Conservation (phyloP, 2,888 invertebrate species). For the Nemapogon koenigi region DNA sequence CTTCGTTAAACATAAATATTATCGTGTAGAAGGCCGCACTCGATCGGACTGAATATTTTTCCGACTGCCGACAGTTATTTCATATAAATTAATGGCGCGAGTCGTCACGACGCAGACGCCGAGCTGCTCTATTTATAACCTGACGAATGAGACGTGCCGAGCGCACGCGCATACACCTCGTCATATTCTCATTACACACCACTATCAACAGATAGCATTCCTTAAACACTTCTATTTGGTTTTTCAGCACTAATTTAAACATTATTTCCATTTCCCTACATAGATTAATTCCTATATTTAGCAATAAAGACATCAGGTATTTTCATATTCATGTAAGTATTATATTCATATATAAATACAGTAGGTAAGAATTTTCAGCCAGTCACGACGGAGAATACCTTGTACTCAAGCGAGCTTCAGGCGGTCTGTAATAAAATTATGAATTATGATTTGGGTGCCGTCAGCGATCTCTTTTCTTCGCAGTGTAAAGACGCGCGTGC, state of each 20-base stretch:
- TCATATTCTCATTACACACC: slow-evolving; percentile 65
- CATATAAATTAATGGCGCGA: slow-evolving; percentile 65
- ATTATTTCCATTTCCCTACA: no score
- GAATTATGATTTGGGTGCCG: slow-evolving; percentile 57
- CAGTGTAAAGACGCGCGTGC: slow-evolving; percentile 23
- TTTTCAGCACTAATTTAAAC: no score
- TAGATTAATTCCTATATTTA: no score
- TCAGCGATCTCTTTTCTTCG: slow-evolving; percentile 41
- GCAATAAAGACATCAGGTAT: no score
- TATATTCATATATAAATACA: slow-evolving; percentile 1
- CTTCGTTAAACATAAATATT: slow-evolving; percentile 63
- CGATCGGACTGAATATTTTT: slow-evolving; percentile 56
- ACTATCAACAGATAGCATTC: no score
- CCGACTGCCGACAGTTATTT: slow-evolving; percentile 64
- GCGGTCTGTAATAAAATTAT: slow-evolving; percentile 55
- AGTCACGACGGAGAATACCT: slow-evolving; percentile 4
- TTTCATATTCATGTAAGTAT: no score
- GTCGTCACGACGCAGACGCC: slow-evolving; percentile 62
- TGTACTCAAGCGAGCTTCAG: slow-evolving; percentile 14
- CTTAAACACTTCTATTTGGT: no score
- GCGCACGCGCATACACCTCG: slow-evolving; percentile 57
- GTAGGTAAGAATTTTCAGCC: not conserved
- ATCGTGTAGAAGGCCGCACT: slow-evolving; percentile 56
- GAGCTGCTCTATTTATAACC: slow-evolving; percentile 56
- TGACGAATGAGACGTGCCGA: slow-evolving; percentile 63